Conservation (phyloP, 1,140 invertebrate species). For the Nasonia vitripennis region DNA sequence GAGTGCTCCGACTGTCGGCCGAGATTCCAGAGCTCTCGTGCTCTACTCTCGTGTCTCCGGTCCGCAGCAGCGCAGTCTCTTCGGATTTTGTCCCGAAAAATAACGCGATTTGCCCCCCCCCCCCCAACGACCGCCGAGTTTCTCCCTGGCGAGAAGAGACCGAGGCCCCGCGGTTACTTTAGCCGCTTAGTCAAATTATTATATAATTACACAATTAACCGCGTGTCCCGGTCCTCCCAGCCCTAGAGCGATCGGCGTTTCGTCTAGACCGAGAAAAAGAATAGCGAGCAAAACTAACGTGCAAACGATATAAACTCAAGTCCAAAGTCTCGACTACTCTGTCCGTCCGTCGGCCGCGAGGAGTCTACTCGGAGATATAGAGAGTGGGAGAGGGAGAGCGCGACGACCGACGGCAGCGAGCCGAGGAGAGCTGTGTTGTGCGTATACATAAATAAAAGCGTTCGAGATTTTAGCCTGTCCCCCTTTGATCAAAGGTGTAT, state of each 20-base stretch:
- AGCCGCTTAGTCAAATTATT: constrained; percentile 24
- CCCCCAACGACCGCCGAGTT: background rate
- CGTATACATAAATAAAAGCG: constrained; percentile 2
- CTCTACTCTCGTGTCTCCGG: too few species aligned
- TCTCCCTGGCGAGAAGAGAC: background rate
- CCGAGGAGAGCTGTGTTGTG: constrained; percentile 3
- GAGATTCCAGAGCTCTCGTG: background rate
- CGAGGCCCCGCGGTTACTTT: background rate
- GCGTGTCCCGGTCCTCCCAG: background rate
- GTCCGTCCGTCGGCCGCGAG: background rate
- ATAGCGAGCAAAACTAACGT: background rate
- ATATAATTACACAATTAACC: background rate
- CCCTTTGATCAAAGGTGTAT: constrained; percentile 43
- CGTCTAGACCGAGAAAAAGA: constrained; percentile 5
- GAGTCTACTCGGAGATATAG: background rate
- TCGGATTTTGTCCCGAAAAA: background rate
- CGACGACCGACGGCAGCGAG: background rate
- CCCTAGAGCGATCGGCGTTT: background rate
- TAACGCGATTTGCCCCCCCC: background rate
- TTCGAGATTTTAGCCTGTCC: constrained; percentile 21
- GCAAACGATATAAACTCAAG: constrained; percentile 15
- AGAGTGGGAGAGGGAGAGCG: background rate
- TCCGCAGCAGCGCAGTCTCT: background rate
- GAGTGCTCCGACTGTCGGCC: background rate
- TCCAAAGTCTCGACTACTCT: constrained; percentile 16